Percentiles rank a stretch among this genome's conserved stretches.
phyloP scores from a whole-genome alignment of 2,113 vertebrate species.

The Megalops atlanticus region DNA sequence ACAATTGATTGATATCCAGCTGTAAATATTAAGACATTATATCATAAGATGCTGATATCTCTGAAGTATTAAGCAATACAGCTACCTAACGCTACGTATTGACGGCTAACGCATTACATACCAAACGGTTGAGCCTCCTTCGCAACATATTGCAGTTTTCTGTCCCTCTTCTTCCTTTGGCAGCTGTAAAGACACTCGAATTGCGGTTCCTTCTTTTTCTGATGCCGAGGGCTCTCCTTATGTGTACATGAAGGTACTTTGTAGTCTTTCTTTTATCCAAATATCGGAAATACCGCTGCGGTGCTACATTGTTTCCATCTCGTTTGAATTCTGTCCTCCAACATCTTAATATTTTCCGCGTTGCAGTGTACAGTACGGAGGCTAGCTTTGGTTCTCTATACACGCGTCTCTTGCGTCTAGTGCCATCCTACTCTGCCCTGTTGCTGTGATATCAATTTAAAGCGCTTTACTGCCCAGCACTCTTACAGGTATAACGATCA shows the following conservation, averaged over 20 bases:
- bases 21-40: neutral
- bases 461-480: conserved; percentile 3
- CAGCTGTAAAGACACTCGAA: conserved; percentile 43
- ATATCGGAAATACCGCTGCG: conserved; percentile 62
- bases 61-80: neutral
- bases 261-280: conserved; percentile 57
- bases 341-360: conserved; percentile 59
- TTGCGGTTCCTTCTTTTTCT: conserved; percentile 51
- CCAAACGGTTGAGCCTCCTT: conserved; percentile 68
- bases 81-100: neutral
- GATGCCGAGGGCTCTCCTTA: conserved; percentile 36
- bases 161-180: conserved; percentile 39
- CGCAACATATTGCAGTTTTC: conserved; percentile 65
- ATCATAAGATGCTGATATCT: neutral
- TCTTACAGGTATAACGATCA: conserved; percentile 27
- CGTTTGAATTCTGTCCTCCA: conserved; percentile 56
- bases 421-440: conserved; percentile 71
- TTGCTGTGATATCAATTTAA: conserved; percentile 61
- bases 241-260: conserved; percentile 39
- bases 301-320: conserved; percentile 71
- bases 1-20: conserved; percentile 3
- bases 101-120: conserved; percentile 53
- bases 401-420: conserved; percentile 47
- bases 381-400: conserved; percentile 57
- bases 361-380: conserved; percentile 52